A percentile compares a stretch with the other conserved stretches of the same genome.
These are phyloP conservation scores for Drosophila tropicalis DNA, from an alignment of 1,140 invertebrate genomes.

Conservation along the genomic window DNA sequence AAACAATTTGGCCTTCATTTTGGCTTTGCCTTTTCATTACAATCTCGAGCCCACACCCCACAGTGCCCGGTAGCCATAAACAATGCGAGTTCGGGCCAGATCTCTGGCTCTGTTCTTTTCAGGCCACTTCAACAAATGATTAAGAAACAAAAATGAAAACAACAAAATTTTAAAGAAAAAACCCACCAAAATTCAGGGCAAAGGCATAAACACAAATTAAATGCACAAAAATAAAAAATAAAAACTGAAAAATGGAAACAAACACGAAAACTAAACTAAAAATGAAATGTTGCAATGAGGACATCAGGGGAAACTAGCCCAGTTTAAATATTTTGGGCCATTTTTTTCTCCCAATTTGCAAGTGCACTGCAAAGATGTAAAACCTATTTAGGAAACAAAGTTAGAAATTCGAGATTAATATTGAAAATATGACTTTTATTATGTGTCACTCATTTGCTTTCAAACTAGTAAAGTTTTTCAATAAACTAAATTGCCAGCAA, in stretches of 20 bases:
- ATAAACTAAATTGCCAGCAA: too few species aligned
- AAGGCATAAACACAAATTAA: slow-evolving; percentile 59
- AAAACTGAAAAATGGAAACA: slow-evolving; percentile 10
- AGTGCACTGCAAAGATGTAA: too few species aligned
- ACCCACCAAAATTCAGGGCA: slow-evolving; percentile 51
- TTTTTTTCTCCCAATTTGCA: too few species aligned
- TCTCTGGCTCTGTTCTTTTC: slow-evolving; percentile 9
- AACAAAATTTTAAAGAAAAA: slow-evolving; percentile 33
- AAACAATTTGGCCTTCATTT: slow-evolving; percentile 29
- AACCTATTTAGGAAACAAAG: too few species aligned
- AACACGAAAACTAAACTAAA: too few species aligned
- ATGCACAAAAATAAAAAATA: slow-evolving; percentile 65
- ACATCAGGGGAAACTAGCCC: too few species aligned
- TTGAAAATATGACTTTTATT: too few species aligned
- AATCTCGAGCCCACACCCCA: slow-evolving; percentile 5
- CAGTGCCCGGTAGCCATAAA: slow-evolving; percentile 4
- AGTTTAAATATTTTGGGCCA: too few species aligned
- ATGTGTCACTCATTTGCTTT: too few species aligned
- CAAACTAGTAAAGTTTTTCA: too few species aligned
- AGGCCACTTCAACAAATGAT: slow-evolving; percentile 62
- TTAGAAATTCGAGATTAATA: too few species aligned
- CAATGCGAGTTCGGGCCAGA: neutral
- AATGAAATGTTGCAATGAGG: too few species aligned
- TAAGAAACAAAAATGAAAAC: slow-evolving; percentile 59
- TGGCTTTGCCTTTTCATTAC: slow-evolving; percentile 17